phyloP scores from a whole-genome alignment of 2,113 vertebrate genomes.

The Sapayoa aenigma region DNA sequence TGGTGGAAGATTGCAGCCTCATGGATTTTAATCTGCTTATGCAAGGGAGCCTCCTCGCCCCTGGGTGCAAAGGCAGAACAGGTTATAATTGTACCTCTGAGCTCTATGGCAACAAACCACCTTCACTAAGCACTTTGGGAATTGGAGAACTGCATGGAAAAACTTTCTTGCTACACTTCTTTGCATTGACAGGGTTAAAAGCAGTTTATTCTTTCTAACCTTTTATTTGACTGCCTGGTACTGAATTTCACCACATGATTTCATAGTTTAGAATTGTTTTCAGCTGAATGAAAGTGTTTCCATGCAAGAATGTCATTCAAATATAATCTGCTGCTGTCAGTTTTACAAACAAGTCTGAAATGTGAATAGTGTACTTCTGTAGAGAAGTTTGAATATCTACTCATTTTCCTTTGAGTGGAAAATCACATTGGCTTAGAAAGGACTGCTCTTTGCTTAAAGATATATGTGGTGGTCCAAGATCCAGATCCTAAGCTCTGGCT shows the following conservation, averaged over 20 bases:
- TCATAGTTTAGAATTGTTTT: neutral
- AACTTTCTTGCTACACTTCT: neutral
- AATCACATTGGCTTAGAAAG: neutral
- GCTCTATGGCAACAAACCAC: neutral
- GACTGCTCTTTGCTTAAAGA: neutral
- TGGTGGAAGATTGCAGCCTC: neutral
- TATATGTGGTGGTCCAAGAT: neutral
- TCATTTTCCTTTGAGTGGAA: neutral
- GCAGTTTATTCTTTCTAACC: neutral
- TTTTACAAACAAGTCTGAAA: neutral
- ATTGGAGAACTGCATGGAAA: neutral
- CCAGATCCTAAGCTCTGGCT: neutral
- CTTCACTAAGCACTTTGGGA: neutral
- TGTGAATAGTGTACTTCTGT: neutral
- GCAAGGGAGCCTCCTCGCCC: neutral
- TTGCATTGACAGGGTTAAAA: neutral
- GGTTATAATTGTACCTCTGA: neutral
- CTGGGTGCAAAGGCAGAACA: neutral
- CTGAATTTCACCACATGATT: neutral
- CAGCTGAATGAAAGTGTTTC: neutral
- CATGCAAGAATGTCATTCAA: neutral
- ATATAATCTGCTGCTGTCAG: neutral
- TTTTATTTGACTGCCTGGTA: neutral
- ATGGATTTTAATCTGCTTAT: neutral
- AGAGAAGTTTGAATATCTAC: neutral